phyloP scores from a whole-genome alignment of 2,797 vertebrate genomes.

The Varecia variegata region DNA sequence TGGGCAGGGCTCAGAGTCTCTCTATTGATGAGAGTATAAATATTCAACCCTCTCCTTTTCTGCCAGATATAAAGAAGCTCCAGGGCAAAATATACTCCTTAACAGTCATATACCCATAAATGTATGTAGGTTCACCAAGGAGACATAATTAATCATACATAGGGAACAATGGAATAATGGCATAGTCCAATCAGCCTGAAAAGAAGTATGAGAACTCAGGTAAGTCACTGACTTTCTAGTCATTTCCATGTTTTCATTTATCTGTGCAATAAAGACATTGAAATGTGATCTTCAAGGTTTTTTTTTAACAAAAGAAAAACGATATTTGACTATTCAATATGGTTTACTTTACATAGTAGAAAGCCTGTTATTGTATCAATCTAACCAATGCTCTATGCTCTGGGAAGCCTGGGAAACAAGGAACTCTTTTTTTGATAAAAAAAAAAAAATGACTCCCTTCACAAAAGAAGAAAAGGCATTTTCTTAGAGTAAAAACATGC shows the following conservation, averaged over 20 bases:
- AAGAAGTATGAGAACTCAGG: not conserved
- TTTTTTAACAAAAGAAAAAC: not conserved
- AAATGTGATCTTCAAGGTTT: not conserved
- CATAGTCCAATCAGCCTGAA: not conserved
- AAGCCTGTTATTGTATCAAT: not conserved
- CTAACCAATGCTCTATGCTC: not conserved
- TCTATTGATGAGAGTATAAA: not conserved
- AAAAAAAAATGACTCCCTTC: not conserved
- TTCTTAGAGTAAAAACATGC: not conserved
- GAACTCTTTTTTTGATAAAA: not conserved
- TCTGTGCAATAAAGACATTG: not conserved
- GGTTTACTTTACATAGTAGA: not conserved
- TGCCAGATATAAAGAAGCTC: not conserved
- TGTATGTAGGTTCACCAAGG: not conserved
- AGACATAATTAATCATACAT: not conserved
- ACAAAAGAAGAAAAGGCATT: slow-evolving; percentile 2
- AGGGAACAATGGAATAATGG: not conserved
- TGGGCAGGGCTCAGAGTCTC: rapidly evolving
- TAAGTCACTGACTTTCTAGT: not conserved
- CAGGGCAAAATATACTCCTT: not conserved
- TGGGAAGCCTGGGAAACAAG: not conserved
- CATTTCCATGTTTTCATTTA: not conserved
- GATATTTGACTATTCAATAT: not conserved
- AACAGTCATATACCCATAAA: not conserved
- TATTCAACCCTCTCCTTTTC: not conserved